Conservation (phyloP, 2,113 vertebrate genomes). For the Chunga burmeisteri region DNA sequence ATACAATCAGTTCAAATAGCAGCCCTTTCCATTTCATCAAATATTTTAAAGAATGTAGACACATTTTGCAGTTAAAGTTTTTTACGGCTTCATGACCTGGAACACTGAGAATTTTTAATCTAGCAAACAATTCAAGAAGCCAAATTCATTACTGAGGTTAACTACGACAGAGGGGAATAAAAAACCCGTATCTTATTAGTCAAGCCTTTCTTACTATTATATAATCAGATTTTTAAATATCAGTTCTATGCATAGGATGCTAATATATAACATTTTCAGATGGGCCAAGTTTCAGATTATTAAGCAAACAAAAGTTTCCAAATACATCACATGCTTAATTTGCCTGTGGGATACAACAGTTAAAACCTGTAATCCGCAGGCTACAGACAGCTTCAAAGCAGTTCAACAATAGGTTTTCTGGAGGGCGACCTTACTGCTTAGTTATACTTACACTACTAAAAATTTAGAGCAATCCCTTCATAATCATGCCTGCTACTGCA, state of each 20-base stretch:
- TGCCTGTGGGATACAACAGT: not conserved
- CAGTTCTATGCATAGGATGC: conserved; percentile 1
- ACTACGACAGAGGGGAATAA: not conserved
- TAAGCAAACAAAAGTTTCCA: conserved; percentile 33
- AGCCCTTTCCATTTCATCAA: not conserved
- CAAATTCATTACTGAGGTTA: conserved; percentile 13
- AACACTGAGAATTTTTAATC: conserved; percentile 2
- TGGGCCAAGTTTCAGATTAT: conserved; percentile 59
- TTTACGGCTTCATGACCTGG: conserved; percentile 7
- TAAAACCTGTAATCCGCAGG: conserved; percentile 35
- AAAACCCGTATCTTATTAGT: not conserved
- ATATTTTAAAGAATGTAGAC: not conserved
- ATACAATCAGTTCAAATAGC: not conserved
- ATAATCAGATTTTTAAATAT: not conserved
- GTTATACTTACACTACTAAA: conserved; percentile 43
- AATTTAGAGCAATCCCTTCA: conserved; percentile 67
- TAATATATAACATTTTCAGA: conserved; percentile 57
- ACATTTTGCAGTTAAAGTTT: not conserved
- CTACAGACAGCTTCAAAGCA: conserved; percentile 72
- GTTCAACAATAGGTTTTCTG: conserved; percentile 83
- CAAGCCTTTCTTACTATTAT: conserved; percentile 18
- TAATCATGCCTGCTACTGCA: conserved; percentile 76
- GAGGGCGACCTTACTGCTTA: conserved; percentile 46
- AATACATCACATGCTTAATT: not conserved
- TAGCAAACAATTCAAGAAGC: conserved; percentile 41